Evolutionary conservation across 1,140 invertebrate species (phyloP), one percentile per base, ranked within the genome.

Genomic region (Eriosoma lanigerum): DNA sequence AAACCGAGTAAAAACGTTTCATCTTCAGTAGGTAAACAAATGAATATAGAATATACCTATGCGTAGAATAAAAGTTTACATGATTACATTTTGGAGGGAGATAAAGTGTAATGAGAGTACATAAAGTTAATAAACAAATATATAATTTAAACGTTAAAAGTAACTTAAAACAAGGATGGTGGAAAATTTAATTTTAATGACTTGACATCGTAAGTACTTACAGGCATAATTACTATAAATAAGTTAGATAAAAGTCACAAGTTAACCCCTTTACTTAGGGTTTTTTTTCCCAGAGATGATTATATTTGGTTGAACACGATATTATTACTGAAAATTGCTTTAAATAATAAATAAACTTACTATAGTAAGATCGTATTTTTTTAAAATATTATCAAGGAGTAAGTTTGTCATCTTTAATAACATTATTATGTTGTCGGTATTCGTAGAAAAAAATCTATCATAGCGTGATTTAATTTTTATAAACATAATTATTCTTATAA

Each of bases 141-240:
- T 32, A 72, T 72, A 72, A 72, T 72, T 72, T 52, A 72, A 72
- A 72, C 46, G 68, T 52, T 50, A 72, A 50, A 52, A 72, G 68
- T 72, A 52, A 72, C 46, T 72, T 52, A 50, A 52, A 52, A 72
- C 19, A 19, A 19, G 68, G 48, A 52, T 29, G n/a, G 68, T 29
- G 68, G 68, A 72, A 72, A 72, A 72, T 72, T 50, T 52, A 72
- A 72, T 72, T 72, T 72, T 72, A 72, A 72, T 29, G 68, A 72
- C 68, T 29, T 29, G 46, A 29, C 24, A 29, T 72, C 17, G 24
- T 52, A 29, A 50, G 46, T 72, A 52, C 24, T 19, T 48, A 50
- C 24, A 50, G 21, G 29, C 48, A 48, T 52, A 72, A 72, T 72
- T 29, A 72, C 26, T 72, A 72, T 44, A 52, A 72, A 72, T 50